A percentile compares a stretch with the other conserved stretches of the same genome.
These are phyloP conservation scores for Microcaecilia unicolor DNA, from an alignment of 2,797 vertebrate species.

Conservation along the genomic window DNA sequence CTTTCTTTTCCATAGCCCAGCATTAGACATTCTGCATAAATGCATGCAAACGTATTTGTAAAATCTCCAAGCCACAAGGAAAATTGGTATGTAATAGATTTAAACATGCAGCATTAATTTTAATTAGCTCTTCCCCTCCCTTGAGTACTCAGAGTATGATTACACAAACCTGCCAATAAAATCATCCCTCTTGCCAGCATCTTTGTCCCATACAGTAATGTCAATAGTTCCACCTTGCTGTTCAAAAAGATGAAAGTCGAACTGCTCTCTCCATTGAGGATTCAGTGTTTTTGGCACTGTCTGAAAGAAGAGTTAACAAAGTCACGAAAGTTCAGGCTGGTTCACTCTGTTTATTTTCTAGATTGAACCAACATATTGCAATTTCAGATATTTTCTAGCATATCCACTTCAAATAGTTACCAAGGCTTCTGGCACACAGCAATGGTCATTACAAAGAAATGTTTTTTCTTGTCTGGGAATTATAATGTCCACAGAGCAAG, in stretches of 20 bases:
- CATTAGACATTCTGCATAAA: too few relatives aligned
- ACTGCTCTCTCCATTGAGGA: slow-evolving; percentile 94
- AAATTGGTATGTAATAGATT: slow-evolving; percentile 2
- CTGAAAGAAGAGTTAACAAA: slow-evolving; percentile 43
- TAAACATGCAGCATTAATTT: slow-evolving; percentile 7
- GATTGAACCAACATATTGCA: background rate
- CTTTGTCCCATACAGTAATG: slow-evolving; percentile 93
- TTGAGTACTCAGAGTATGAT: background rate
- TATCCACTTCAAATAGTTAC: background rate
- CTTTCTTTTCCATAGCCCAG: too few relatives aligned
- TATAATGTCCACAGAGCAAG: too few relatives aligned
- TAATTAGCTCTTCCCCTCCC: slow-evolving; percentile 4
- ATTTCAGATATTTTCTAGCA: background rate
- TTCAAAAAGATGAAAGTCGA: slow-evolving; percentile 94
- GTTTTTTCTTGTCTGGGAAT: too few relatives aligned
- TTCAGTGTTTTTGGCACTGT: slow-evolving; percentile 87
- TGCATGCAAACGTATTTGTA: background rate
- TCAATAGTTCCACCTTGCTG: slow-evolving; percentile 84
- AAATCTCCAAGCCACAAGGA: background rate
- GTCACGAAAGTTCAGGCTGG: background rate
- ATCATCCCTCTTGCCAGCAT: slow-evolving; percentile 88
- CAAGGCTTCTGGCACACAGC: too few relatives aligned
- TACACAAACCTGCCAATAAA: slow-evolving; percentile 88
- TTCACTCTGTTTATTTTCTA: background rate
- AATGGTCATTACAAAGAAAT: too few relatives aligned